Base-by-base conservation (phyloP, 2,888 invertebrate species). In the Leucophenga montana region DNA sequence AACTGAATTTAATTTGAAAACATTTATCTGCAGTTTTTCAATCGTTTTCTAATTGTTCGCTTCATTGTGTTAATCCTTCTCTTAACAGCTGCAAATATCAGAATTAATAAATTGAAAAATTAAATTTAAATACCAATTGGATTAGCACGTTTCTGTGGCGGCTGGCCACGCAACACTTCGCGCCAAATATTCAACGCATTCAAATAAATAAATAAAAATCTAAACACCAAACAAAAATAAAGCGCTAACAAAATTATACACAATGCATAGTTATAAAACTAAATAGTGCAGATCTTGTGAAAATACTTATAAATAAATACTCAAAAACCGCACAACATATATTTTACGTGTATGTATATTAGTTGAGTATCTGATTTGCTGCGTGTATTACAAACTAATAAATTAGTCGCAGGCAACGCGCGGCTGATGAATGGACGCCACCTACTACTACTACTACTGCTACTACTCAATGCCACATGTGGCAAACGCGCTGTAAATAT, bases 391-490 rank as follows among this genome's bases (percentile, higher is more conserved):
- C 8, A 11, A 39, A 11, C 39, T 5, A 39, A 39, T 39, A 39
- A 39, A 39, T 39, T 39, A 39, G 9, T 5, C 11, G 9, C 39
- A 39, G 8, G 3, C 39, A 11, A 1, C 39, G 8, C 72, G 74
- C 20, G 44, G n/a, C 1, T 22, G 67, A 66, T 16, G 54, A 48
- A 57, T 66, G 16, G 66, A 50, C 64, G 64, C 64, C 66, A 66
- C 66, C 66, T 33, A 66, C 61, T n/a, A n/a, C n/a, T n/a, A n/a
- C n/a, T n/a, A n/a, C n/a, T n/a, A n/a, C n/a, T n/a, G n/a, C n/a
- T n/a, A n/a, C n/a, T 13, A 39, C 66, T 66, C 66, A 66, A 53
- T 66, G 53, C 66, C 66, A 66, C 16, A 27, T 27, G 20, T 31
- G 16, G 31, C 6, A 33, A 53, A 16, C 50, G 53, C 11, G 9